Conservation (phyloP, 2,797 vertebrate genomes). For the Mus spretus region DNA sequence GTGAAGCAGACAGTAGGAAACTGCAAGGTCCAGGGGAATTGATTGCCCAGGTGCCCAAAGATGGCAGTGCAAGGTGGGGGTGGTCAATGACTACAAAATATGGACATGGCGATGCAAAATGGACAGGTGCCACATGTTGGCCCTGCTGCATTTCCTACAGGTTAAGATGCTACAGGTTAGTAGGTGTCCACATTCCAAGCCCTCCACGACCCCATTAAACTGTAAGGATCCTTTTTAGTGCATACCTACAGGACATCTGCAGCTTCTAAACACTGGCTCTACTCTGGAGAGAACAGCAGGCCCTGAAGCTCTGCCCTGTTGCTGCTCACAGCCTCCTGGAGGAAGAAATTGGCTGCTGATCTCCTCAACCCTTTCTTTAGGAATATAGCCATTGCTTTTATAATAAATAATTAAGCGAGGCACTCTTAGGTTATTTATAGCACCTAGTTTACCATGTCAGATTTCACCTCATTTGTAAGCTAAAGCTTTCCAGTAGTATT, state of each 20-base stretch:
- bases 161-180: background rate
- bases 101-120: background rate
- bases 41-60: background rate
- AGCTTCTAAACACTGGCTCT: background rate
- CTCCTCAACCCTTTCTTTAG: conserved; percentile 5
- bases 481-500: conserved; percentile 33
- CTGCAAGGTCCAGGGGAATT: background rate
- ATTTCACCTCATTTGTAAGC: conserved; percentile 64
- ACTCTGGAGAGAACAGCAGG: too few relatives aligned
- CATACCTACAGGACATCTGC: background rate
- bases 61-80: rapidly evolving
- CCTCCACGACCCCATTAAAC: background rate
- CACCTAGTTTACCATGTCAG: conserved; percentile 28
- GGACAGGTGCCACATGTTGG: rapidly evolving
- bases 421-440: conserved; percentile 43
- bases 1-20: background rate
- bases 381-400: conserved; percentile 10
- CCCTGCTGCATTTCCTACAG: background rate
- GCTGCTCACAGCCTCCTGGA: background rate
- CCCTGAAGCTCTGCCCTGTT: background rate
- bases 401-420: conserved; percentile 43
- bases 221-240: background rate
- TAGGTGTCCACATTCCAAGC: background rate
- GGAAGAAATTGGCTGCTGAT: conserved; percentile 34
- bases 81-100: background rate